Base-by-base conservation (phyloP, 1,140 invertebrate species). In the Apis florea region DNA sequence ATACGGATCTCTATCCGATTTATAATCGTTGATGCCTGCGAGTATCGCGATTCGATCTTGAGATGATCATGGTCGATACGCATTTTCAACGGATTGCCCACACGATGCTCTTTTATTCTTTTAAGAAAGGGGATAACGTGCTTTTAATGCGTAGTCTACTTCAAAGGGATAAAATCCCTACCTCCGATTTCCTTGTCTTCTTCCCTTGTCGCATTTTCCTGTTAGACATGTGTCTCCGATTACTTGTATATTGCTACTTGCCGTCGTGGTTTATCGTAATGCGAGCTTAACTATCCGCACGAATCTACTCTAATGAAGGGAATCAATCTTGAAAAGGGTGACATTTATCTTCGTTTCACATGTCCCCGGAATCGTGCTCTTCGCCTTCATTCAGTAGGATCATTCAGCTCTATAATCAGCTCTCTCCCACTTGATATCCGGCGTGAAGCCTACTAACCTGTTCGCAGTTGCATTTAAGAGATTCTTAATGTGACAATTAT, bases 221-320 rank as follows among this genome's bases (percentile, higher is more conserved):
- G 77, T 75, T 85, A 74, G 64, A 73, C 49, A 53, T 74, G 70
- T 71, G 85, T 78, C 4, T 54, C 53, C 83, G 40, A 56, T 53
- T 64, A 64, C 78, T 72, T 56, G 8, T 47, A n/a, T 3, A 12
- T n/a, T 19, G 12, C 71, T 47, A 58, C 47, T 64, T 31, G 31
- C 54, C 26, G 63, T 54, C 76, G 68, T 56, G 75, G 58, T 83
- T 79, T 83, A 88, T 82, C 78, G 74, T 89, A 87, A 88, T 75
- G 86, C 71, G 79, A 87, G 78, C 83, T 89, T 88, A 88, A 89
- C 88, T 89, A 83, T 86, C 81, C 75, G 72, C 75, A 17, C 72
- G 75, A 73, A 61, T 70, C 49, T 54, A 79, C 68, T 71, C 75
- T 88, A 86, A 89, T 88, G 86, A 85, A 81, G 81, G 81, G 78